These are phyloP conservation scores for Nebria ingens DNA, from an alignment of 1,140 invertebrate species.

Conservation along the genomic window DNA sequence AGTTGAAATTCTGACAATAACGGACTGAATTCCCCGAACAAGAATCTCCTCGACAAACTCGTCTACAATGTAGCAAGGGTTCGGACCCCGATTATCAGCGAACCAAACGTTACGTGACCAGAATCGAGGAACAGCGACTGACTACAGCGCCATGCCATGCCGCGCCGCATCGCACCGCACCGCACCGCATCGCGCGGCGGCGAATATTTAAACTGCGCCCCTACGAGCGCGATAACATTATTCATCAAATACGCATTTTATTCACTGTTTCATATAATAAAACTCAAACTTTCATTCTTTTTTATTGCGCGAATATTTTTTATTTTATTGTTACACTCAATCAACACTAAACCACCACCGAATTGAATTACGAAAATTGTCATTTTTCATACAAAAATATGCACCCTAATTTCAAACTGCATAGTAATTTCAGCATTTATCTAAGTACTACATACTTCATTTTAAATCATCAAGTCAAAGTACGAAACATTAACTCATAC, in stretches of 20 bases:
- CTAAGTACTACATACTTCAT: no score
- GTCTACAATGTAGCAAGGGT: slow-evolving; percentile 22
- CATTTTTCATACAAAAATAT: no score
- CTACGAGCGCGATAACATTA: slow-evolving; percentile 31
- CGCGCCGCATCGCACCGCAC: not conserved
- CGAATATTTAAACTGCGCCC: slow-evolving; percentile 23
- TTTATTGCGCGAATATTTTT: slow-evolving; percentile 13
- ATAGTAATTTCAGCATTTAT: no score
- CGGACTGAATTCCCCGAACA: slow-evolving; percentile 30
- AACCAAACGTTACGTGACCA: not conserved
- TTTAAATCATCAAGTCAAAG: no score
- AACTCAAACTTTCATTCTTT: slow-evolving; percentile 27
- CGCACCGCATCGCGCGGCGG: not conserved
- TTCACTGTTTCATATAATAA: slow-evolving; percentile 33
- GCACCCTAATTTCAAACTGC: no score
- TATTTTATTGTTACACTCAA: not conserved
- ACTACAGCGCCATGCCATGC: not conserved
- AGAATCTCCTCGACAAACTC: slow-evolving; percentile 30
- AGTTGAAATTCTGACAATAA: slow-evolving; percentile 32
- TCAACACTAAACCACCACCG: slow-evolving; percentile 4
- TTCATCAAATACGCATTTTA: slow-evolving; percentile 35
- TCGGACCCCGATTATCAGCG: not conserved
- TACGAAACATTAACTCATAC: no score
- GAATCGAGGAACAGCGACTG: not conserved
- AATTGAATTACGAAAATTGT: no score